Percentiles rank a stretch among this genome's conserved stretches.
Evolutionary conservation across 2,888 invertebrate species (phyloP).

Genomic region (Latrodectus elegans): DNA sequence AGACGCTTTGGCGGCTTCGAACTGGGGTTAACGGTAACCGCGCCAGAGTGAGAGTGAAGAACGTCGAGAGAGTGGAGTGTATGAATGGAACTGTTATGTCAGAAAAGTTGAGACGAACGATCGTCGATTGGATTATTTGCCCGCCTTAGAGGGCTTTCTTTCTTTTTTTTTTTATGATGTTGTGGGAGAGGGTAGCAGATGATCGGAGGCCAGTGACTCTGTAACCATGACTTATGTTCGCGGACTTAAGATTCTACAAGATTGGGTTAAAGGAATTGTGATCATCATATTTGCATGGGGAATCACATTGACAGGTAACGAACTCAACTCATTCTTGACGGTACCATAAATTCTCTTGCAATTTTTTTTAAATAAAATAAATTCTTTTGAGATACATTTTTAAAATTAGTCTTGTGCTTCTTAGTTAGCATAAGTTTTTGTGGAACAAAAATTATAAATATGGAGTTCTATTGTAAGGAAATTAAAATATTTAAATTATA

Average conservation of each 20-base stretch:
- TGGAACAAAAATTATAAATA: no score
- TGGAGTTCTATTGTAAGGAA: no score
- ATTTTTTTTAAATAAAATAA: not conserved
- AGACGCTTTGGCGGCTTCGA: slow-evolving; percentile 27
- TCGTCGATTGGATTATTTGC: slow-evolving; percentile 46
- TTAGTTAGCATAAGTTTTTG: no score
- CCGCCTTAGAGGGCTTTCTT: not conserved
- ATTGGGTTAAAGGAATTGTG: slow-evolving; percentile 48
- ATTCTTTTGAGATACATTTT: not conserved
- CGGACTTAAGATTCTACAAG: slow-evolving; percentile 5
- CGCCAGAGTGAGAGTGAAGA: slow-evolving; percentile 1
- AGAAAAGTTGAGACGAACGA: not conserved
- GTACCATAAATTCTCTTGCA: not conserved
- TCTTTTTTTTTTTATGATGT: slow-evolving; percentile 31
- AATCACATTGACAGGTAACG: slow-evolving; percentile 51
- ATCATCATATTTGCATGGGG: slow-evolving; percentile 43
- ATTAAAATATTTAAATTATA: no score
- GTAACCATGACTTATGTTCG: slow-evolving; percentile 31
- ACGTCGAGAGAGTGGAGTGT: not conserved
- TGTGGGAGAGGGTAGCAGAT: slow-evolving; percentile 14
- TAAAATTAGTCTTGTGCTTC: no score
- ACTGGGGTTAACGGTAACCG: slow-evolving; percentile 33
- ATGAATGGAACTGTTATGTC: slow-evolving; percentile 31
- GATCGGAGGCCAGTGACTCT: slow-evolving; percentile 29
- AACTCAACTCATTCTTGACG: not conserved